Conservation (phyloP, 2,888 invertebrate genomes). For the Brenthis daphne region DNA sequence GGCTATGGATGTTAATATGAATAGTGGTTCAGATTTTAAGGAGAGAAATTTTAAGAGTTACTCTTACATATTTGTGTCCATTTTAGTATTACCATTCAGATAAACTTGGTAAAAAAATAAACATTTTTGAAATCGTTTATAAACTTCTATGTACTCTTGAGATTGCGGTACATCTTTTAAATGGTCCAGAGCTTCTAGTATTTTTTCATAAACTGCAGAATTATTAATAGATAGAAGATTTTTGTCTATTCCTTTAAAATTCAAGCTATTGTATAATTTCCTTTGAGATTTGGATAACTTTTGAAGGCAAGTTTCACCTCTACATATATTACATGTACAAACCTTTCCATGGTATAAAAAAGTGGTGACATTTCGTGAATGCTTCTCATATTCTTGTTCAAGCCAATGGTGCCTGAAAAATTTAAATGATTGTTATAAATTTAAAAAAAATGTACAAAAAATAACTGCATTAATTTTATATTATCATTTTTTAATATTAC, state of each 20-base stretch:
- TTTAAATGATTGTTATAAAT: conserved; percentile 1
- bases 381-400: neutral
- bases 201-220: conserved; percentile 19
- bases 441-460: neutral
- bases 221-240: conserved; percentile 20
- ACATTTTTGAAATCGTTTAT: conserved; percentile 9
- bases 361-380: conserved; percentile 5
- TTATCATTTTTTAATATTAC: neutral
- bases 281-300: conserved; percentile 18
- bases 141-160: conserved; percentile 38
- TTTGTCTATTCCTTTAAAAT: conserved; percentile 5
- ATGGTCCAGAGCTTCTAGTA: conserved; percentile 29
- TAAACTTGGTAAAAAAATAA: conserved; percentile 6
- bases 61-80: neutral
- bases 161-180: conserved; percentile 39
- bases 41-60: no score
- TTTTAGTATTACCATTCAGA: neutral
- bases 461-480: neutral
- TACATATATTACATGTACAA: conserved; percentile 16
- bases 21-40: no score
- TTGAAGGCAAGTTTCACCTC: neutral
- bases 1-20: no score
- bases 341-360: conserved; percentile 19
- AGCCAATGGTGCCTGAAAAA: conserved; percentile 17
- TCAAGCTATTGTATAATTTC: conserved; percentile 11